Evolutionary conservation across 2,797 vertebrate species (phyloP).

Genomic region (Cuniculus paca): DNA sequence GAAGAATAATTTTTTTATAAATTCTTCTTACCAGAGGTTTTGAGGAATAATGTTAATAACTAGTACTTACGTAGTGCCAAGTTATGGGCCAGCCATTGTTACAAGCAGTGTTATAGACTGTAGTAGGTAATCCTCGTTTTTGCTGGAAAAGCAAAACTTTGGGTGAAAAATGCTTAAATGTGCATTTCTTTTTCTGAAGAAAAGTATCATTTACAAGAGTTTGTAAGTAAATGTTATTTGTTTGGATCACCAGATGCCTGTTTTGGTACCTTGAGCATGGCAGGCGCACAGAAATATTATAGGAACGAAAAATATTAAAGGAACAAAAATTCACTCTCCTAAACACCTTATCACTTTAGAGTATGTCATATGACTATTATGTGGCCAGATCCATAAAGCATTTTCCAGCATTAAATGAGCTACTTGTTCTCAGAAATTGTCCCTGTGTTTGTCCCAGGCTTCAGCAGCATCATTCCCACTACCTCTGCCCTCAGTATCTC

Average conservation of each 20-base stretch:
- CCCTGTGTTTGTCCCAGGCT: neutral
- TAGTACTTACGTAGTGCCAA: neutral
- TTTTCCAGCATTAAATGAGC: neutral
- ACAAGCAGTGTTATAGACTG: neutral
- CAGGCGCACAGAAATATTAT: neutral
- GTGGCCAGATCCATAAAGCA: neutral
- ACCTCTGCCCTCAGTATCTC: neutral
- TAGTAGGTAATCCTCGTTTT: neutral
- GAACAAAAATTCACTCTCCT: neutral
- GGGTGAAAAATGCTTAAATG: neutral
- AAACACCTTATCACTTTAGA: neutral
- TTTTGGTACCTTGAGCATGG: neutral
- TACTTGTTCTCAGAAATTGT: neutral
- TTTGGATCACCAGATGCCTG: neutral
- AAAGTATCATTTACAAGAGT: neutral
- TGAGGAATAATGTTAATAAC: neutral
- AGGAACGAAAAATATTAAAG: too few species aligned
- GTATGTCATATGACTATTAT: neutral
- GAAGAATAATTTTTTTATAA: constrained; percentile 16
- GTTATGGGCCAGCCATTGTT: neutral
- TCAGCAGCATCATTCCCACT: neutral
- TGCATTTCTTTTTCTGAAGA: constrained; percentile 2
- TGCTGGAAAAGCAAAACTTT: neutral
- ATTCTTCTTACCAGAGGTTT: neutral
- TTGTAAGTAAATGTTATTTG: constrained; percentile 51